These are phyloP conservation scores for Eulemur rufifrons DNA, from an alignment of 2,113 vertebrate genomes.

Conservation along the genomic window DNA sequence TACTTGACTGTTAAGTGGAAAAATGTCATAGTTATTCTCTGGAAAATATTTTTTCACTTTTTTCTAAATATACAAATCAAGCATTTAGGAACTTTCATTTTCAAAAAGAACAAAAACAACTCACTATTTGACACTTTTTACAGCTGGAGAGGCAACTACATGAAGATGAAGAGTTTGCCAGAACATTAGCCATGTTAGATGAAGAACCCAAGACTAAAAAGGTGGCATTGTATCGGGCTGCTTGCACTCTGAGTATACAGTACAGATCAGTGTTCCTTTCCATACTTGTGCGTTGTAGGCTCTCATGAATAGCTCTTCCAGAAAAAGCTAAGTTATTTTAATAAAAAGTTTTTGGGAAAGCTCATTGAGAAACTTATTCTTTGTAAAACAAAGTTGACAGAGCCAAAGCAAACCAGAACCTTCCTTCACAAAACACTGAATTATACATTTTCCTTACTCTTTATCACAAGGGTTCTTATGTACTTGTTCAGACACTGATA, in stretches of 20 bases:
- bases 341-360: conserved; percentile 25
- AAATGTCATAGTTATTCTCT: neutral
- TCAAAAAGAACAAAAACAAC: neutral
- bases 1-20: neutral
- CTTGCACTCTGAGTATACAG: neutral
- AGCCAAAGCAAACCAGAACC: neutral
- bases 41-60: conserved; percentile 27
- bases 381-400: neutral
- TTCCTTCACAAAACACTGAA: neutral
- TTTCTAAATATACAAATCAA: neutral
- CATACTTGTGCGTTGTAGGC: neutral
- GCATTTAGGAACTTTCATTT: neutral
- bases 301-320: neutral
- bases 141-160: conserved; percentile 95
- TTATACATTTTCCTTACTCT: neutral
- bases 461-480: neutral
- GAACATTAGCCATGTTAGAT: conserved; percentile 94
- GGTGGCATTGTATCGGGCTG: conserved; percentile 77
- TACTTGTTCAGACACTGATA: neutral
- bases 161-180: conserved; percentile 96
- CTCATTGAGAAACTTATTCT: neutral
- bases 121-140: neutral
- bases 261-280: neutral
- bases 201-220: conserved; percentile 91
- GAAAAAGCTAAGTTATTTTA: conserved; percentile 23